Evolutionary conservation across 2,888 invertebrate species (phyloP).

Genomic region (Halocaridina rubra): DNA sequence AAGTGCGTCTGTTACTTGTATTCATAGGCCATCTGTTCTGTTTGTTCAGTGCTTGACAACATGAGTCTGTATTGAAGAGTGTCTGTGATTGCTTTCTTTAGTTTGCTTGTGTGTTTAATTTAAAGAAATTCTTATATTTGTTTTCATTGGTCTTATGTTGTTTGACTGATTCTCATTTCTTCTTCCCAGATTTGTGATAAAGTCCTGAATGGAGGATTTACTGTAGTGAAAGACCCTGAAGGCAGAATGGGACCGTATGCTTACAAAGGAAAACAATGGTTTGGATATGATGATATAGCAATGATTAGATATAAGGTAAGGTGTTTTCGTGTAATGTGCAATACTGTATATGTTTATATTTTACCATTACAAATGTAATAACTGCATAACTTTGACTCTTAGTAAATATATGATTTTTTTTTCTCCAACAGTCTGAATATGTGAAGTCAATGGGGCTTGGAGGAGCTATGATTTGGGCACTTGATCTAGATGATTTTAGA

Average conservation of each 20-base stretch:
- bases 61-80: too few relatives aligned
- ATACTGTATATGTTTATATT: background rate
- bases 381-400: background rate
- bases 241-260: slow-evolving; percentile 77
- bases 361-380: background rate
- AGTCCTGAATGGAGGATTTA: slow-evolving; percentile 63
- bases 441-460: slow-evolving; percentile 81
- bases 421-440: slow-evolving; percentile 76
- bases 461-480: slow-evolving; percentile 83
- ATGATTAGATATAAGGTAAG: slow-evolving; percentile 74
- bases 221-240: slow-evolving; percentile 67
- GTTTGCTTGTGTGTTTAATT: too few relatives aligned
- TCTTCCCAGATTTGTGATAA: slow-evolving; percentile 55
- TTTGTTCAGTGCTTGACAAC: too few relatives aligned
- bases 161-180: background rate
- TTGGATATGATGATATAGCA: slow-evolving; percentile 85
- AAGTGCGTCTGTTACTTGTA: too few relatives aligned
- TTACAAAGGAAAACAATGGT: slow-evolving; percentile 89
- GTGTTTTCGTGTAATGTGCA: too few relatives aligned
- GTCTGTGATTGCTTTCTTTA: too few relatives aligned
- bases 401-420: background rate
- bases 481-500: slow-evolving; percentile 82
- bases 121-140: too few relatives aligned
- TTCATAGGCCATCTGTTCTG: too few relatives aligned
- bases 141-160: too few relatives aligned